Conservation (phyloP, 2,113 vertebrate species). For the Tinamus guttatus region DNA sequence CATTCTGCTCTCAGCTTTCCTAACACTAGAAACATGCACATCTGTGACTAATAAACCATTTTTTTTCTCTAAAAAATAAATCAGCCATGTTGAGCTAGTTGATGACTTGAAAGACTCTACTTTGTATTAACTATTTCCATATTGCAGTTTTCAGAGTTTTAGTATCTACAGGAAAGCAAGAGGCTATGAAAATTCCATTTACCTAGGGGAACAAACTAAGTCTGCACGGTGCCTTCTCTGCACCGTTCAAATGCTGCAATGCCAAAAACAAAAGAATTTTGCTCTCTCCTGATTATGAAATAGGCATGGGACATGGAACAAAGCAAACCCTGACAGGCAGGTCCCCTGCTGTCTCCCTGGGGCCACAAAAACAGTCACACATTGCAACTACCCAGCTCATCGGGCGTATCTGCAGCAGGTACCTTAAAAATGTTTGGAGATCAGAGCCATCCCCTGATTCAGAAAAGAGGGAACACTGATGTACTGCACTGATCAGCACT, state of each 20-base stretch:
- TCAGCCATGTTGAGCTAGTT: slow-evolving; percentile 56
- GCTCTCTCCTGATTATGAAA: neutral
- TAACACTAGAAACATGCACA: slow-evolving; percentile 62
- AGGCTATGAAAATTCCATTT: neutral
- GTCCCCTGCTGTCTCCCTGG: neutral
- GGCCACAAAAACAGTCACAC: neutral
- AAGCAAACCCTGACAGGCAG: neutral
- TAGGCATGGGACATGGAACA: neutral
- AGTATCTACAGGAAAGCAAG: neutral
- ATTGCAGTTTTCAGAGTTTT: neutral
- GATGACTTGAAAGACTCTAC: slow-evolving; percentile 45
- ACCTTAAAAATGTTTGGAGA: neutral
- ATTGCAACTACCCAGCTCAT: neutral
- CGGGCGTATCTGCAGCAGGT: neutral
- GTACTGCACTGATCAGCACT: too few species aligned
- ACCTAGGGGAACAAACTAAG: neutral
- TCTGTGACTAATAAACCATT: slow-evolving; percentile 72
- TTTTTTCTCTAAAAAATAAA: slow-evolving; percentile 56
- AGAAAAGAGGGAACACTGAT: neutral
- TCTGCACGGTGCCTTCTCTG: neutral
- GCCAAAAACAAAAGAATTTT: neutral
- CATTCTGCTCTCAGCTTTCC: slow-evolving; percentile 50
- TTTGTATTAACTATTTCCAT: slow-evolving; percentile 60
- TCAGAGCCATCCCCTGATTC: neutral
- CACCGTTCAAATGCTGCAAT: neutral